Base-by-base conservation (phyloP, 2,113 vertebrate genomes). In the Emydura subglobosa region DNA sequence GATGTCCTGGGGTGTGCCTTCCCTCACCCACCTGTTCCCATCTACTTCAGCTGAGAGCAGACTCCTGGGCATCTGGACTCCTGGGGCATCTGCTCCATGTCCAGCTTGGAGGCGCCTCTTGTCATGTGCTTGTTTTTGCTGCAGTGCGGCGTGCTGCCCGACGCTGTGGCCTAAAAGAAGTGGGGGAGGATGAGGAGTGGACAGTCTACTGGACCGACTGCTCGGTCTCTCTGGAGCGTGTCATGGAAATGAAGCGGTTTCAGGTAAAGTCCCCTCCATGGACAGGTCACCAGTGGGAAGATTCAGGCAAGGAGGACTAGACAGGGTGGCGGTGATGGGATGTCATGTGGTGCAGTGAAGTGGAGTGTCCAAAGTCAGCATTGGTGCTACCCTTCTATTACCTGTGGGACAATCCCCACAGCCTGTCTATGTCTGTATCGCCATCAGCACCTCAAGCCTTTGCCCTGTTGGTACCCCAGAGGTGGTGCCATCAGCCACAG, bases 211-310 rank as follows among this genome's bases (percentile, higher is more conserved):
- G 98, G 98, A 98, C 98, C 0, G 98, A 99, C 96, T 93, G 16
- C 81, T 97, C 97, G 0, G 98, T 99, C 51, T 97, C 98, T 2
- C 87, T 98, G 96, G 98, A 98, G 80, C 97, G 94, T 2, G 74
- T 98, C 85, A 98, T 97, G 98, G 98, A 98, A 4, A 98, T 98
- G 98, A 98, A 98, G 89, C 94, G 98, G 90, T 99, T 98, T 93
- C 98, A 98, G 98, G 98, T 98, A 97, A 96, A 85, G 34, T 17
- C 29, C 25, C 61, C 9, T 61, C 42, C 6, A 0, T 8, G 53
- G 2, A 17, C 59, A 49, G 25, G 39, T n/a, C 25, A 27, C 74
- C 14, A 4, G 76, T 50, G 1, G 57, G 72, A 59, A 4, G 3
- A 9, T 29, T 50, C 8, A 0, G 79, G 74, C 24, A 10, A 39